These are phyloP conservation scores for Tupaia chinensis DNA, from an alignment of 2,113 vertebrate species.

Conservation along the genomic window DNA sequence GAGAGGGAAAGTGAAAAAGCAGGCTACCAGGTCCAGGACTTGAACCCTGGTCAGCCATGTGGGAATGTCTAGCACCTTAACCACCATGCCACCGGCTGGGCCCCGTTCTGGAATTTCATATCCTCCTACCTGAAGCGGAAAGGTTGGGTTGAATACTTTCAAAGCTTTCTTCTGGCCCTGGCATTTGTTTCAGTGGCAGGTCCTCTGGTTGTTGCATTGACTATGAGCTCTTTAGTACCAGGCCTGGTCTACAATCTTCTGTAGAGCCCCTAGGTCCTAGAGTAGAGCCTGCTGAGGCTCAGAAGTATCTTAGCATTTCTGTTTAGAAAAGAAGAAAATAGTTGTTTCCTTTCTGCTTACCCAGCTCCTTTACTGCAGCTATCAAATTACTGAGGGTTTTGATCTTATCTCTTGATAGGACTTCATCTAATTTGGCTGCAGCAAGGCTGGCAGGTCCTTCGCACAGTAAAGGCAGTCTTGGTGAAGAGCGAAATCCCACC, in stretches of 20 bases:
- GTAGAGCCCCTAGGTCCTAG: not conserved
- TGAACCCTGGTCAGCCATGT: too few species aligned
- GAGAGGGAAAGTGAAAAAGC: too few species aligned
- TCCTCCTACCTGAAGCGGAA: slow-evolving; percentile 22
- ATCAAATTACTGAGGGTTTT: slow-evolving; percentile 63
- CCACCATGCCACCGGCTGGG: too few species aligned
- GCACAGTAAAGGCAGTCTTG: slow-evolving; percentile 90
- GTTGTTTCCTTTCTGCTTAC: slow-evolving; percentile 20
- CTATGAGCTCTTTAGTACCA: not conserved
- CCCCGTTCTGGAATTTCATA: slow-evolving; percentile 15
- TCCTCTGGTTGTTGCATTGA: slow-evolving; percentile 27
- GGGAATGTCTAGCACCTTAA: too few species aligned
- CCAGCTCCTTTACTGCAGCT: slow-evolving; percentile 56
- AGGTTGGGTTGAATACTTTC: not conserved
- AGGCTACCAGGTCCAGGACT: too few species aligned
- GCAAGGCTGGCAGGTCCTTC: slow-evolving; percentile 89
- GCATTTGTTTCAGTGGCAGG: not conserved
- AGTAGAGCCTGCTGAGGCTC: slow-evolving; percentile 45
- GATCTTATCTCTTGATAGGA: slow-evolving; percentile 85
- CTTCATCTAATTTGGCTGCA: slow-evolving; percentile 88
- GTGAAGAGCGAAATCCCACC: slow-evolving; percentile 90
- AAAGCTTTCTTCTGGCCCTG: slow-evolving; percentile 46
- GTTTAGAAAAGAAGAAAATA: slow-evolving; percentile 59
- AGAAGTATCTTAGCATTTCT: slow-evolving; percentile 46
- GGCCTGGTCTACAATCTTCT: not conserved